phyloP scores from a whole-genome alignment of 2,113 vertebrate species.

The Coturnix japonica region DNA sequence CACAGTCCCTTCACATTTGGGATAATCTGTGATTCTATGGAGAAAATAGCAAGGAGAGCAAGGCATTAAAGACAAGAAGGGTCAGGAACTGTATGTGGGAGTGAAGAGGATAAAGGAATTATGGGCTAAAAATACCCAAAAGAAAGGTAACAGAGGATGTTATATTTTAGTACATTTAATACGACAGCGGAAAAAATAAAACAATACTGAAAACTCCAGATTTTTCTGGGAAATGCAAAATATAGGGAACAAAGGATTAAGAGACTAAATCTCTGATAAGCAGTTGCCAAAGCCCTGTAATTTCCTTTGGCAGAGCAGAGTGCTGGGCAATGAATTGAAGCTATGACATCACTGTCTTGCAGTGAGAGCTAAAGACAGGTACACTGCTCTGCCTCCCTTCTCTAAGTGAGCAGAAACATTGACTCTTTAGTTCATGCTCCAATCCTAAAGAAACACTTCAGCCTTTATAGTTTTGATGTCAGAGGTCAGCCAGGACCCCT shows the following conservation, averaged over 20 bases:
- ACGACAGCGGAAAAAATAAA: not conserved
- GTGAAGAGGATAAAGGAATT: conserved; percentile 32
- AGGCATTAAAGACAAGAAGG: not conserved
- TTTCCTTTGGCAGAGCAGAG: not conserved
- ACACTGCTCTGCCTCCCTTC: not conserved
- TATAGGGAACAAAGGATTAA: not conserved
- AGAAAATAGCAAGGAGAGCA: not conserved
- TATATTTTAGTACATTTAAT: not conserved
- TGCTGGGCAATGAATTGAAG: no score
- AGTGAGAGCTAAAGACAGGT: not conserved
- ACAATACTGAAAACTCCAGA: not conserved
- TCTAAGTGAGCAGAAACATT: not conserved
- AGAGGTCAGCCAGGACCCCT: not conserved
- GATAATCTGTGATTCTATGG: no score
- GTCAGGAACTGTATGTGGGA: not conserved
- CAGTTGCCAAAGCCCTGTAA: not conserved
- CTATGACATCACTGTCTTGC: not conserved
- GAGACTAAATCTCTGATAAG: not conserved
- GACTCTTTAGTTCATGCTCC: not conserved
- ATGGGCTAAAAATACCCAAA: conserved; percentile 25
- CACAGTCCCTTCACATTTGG: no score
- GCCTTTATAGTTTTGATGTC: not conserved
- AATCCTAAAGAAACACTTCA: not conserved
- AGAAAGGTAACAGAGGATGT: conserved; percentile 4
- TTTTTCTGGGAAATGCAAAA: not conserved